Evolutionary conservation across 2,797 vertebrate species (phyloP).

Genomic region (Mus caroli): DNA sequence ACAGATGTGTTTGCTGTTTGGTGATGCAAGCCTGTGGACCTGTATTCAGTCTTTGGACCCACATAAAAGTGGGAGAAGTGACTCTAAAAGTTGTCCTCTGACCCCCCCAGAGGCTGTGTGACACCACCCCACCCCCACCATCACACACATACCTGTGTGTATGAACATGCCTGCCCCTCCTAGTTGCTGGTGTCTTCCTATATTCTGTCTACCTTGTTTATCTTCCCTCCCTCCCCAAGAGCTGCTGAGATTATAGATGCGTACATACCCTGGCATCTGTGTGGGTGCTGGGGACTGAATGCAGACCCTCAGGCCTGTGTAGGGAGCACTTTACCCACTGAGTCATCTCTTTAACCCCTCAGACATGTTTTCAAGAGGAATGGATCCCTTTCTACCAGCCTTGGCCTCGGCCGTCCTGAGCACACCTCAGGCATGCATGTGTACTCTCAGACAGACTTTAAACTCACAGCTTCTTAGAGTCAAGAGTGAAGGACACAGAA

Average conservation of each 20-base stretch:
- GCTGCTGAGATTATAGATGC: background rate
- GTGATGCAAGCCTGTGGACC: background rate
- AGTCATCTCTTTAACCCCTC: background rate
- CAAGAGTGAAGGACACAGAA: background rate
- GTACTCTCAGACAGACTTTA: background rate
- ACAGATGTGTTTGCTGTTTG: no score
- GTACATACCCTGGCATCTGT: background rate
- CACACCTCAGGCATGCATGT: background rate
- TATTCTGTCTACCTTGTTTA: background rate
- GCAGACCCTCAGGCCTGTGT: no score
- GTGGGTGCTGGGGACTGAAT: background rate
- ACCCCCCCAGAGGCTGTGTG: background rate
- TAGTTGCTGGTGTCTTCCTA: background rate
- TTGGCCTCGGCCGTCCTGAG: background rate
- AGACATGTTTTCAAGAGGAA: background rate
- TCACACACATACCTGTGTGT: background rate
- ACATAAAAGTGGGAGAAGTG: background rate
- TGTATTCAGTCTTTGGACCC: background rate
- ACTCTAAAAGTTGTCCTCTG: background rate
- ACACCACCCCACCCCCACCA: background rate
- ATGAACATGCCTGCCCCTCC: background rate
- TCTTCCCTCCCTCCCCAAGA: background rate
- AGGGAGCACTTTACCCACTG: background rate
- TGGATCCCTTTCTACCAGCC: background rate
- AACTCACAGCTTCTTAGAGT: background rate